Evolutionary conservation across 2,888 invertebrate species (phyloP), one percentile per base, ranked within the genome.

Genomic region (Drosophila mimetica): DNA sequence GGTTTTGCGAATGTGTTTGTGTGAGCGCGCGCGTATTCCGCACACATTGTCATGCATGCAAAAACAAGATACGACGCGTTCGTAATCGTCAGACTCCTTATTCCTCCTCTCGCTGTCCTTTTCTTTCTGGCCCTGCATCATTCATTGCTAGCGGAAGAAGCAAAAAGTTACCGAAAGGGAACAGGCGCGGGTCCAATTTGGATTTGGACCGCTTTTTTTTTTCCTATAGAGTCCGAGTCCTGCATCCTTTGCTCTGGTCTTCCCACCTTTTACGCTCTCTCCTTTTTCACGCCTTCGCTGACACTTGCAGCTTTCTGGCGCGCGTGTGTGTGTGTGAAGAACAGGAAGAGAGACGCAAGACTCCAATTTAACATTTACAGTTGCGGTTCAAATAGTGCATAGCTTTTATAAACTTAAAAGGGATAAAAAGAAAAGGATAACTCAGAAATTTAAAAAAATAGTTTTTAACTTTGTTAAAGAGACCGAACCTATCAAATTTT

Each of bases 1-100:
- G 20, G 18, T 14, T 52, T 47, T 39, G 28, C 51, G 22, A 39
- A 14, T 71, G 55, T 28, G 34, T 71, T 46, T 14, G 65, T 76
- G 72, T 7, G 57, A 28, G 52, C 61, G 76, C 79, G 84, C 79
- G 77, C 79, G 76, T 81, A 81, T 84, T 84, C 64, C 69, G 74
- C 75, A 81, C 63, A 72, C 64, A 74, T 74, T 70, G 67, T 46
- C 74, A 74, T 70, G 69, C 73, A 69, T 73, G 67, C 73, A 67
- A 73, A 65, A 64, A 80, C 71, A 63, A 76, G 76, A 77, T 74
- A 72, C 79, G 63, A 79, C 74, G 71, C 67, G 72, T 70, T 72
- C 60, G 73, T 57, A 60, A 60, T 77, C 69, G 69, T 60, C 70
- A 53, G 70, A 42, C 70, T 60, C 46, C 53, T 53, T 52, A 25